Percentiles rank a stretch among this genome's conserved stretches.
phyloP scores from a whole-genome alignment of 2,888 invertebrate species.

The Microplitis deprimator region DNA sequence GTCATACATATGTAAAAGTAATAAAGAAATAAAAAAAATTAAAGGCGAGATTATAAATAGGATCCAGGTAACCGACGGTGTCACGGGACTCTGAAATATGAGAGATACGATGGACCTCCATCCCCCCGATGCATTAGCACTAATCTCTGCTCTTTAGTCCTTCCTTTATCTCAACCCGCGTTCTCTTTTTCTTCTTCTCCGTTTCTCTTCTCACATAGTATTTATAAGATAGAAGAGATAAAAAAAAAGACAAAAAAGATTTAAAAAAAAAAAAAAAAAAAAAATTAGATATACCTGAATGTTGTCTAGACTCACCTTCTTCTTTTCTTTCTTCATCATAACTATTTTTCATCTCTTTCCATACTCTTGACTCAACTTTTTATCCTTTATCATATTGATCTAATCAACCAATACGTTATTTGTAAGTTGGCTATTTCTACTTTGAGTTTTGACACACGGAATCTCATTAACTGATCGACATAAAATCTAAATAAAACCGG shows the following conservation, averaged over 20 bases:
- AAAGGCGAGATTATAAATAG: slow-evolving; percentile 64
- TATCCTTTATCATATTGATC: slow-evolving; percentile 43
- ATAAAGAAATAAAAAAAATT: slow-evolving; percentile 37
- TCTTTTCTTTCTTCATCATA: slow-evolving; percentile 31
- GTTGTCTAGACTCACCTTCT: slow-evolving; percentile 38
- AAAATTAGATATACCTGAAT: slow-evolving; percentile 59
- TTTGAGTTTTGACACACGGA: slow-evolving; percentile 69
- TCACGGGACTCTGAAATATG: slow-evolving; percentile 71
- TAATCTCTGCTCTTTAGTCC: slow-evolving; percentile 72
- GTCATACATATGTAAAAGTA: neutral
- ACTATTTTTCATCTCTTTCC: slow-evolving; percentile 28
- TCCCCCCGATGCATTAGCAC: slow-evolving; percentile 71
- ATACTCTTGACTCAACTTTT: slow-evolving; percentile 19
- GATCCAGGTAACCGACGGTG: slow-evolving; percentile 71
- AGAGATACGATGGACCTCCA: slow-evolving; percentile 69
- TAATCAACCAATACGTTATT: slow-evolving; percentile 52
- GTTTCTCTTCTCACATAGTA: slow-evolving; percentile 49
- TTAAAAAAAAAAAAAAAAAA: slow-evolving; percentile 67
- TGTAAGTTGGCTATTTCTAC: slow-evolving; percentile 52
- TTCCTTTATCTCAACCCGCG: slow-evolving; percentile 68
- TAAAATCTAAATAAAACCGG: slow-evolving; percentile 47
- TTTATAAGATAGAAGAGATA: slow-evolving; percentile 54
- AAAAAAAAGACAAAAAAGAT: slow-evolving; percentile 39
- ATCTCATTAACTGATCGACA: slow-evolving; percentile 70
- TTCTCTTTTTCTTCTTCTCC: slow-evolving; percentile 45